Base-by-base conservation (phyloP, 2,797 vertebrate genomes). In the Ispidina picta region DNA sequence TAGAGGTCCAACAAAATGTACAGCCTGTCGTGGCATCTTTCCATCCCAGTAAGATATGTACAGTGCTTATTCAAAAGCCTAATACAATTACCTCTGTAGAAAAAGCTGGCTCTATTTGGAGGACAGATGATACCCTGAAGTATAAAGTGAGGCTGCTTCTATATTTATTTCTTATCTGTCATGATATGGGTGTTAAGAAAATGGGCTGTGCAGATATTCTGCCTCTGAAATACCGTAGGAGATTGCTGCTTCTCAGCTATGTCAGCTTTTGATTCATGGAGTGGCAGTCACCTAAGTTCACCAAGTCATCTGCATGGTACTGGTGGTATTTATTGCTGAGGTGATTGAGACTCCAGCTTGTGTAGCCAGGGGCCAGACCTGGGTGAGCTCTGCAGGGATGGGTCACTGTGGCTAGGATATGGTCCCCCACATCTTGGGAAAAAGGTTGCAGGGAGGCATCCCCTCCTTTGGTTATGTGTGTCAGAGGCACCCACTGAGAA, bases 401-500 rank as follows among this genome's bases (percentile, higher is more conserved):
- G 22, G 31, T 31, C 3, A 0, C 31, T 68, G 70, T 0, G 0
- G 10, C 12, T 19, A 16, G 44, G 25, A 46, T 59, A 31, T 3
- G 10, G 35, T 23, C 12, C 76, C 17, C 12, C 10, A 31, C 3
- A 6, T 66, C n/a, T 22, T 63, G 28, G 39, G 58, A 49, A 60
- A 62, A 65, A 77, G 19, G 12, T 29, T 82, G 7, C 11, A 6
- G 39, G 54, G 22, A 63, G 10, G 58, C 44, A 23, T 71, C 10
- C 25, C 37, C 22, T 82, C 7, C 43, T 76, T 66, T 1, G 2
- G 29, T 72, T 58, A 20, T 1, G 0, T 1, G 0, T 1, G 0
- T 86, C 55, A 44, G 55, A 69, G n/a, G 7, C n/a, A 58, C n/a
- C 21, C 1, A 1, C 63, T 55, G 59, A 83, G 52, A 71, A 56